phyloP scores from a whole-genome alignment of 2,113 vertebrate species.

The Solenodon paradoxus region DNA sequence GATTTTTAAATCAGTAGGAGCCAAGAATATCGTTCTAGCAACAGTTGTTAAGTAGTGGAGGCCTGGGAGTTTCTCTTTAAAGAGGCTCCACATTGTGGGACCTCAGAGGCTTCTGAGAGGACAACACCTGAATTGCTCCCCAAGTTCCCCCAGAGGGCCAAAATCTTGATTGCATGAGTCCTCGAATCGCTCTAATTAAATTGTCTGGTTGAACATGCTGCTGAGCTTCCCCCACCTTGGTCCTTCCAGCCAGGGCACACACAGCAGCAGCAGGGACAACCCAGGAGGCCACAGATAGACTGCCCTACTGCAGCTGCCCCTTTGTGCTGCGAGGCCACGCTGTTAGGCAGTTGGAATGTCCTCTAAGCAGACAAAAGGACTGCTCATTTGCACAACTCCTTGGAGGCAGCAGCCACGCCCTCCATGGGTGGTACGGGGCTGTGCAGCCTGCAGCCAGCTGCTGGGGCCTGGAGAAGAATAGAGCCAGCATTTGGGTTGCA shows the following conservation, averaged over 20 bases:
- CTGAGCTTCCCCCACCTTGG: neutral
- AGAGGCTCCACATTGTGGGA: neutral
- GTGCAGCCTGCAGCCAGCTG: slow-evolving; percentile 81
- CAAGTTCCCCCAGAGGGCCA: neutral
- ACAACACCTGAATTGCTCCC: neutral
- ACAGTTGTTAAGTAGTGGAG: neutral
- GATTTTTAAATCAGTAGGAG: neutral
- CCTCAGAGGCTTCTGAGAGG: neutral
- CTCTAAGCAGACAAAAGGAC: slow-evolving; percentile 84
- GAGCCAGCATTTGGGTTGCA: slow-evolving; percentile 80
- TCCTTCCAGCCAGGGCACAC: no score
- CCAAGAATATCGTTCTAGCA: neutral
- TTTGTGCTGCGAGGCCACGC: slow-evolving; percentile 78
- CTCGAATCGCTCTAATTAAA: slow-evolving; percentile 54
- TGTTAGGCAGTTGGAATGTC: slow-evolving; percentile 87
- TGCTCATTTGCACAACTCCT: slow-evolving; percentile 87
- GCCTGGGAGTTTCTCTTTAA: neutral
- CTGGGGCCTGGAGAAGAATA: slow-evolving; percentile 82
- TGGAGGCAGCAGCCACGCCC: slow-evolving; percentile 82
- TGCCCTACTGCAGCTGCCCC: slow-evolving; percentile 51
- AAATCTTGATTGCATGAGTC: neutral
- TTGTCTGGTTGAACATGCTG: slow-evolving; percentile 64
- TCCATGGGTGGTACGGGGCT: slow-evolving; percentile 84
- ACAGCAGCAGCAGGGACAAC: no score
- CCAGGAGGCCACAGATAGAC: slow-evolving; percentile 83